Conservation (phyloP, 2,888 invertebrate species). For the Dynastes maya region DNA sequence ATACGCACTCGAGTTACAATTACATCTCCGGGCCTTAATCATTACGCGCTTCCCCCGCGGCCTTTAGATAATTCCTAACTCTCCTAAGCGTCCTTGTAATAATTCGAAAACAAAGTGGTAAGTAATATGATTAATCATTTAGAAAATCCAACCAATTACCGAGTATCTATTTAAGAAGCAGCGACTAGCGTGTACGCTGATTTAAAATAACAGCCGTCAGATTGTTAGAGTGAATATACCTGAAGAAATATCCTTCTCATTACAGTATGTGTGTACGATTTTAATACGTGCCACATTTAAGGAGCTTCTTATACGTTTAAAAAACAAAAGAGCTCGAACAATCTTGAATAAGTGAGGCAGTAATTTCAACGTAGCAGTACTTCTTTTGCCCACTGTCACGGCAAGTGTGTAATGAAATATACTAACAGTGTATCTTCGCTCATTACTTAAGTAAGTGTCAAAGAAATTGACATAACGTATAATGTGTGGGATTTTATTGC, state of each 20-base stretch:
- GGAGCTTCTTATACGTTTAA: not conserved
- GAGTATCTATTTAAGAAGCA: not conserved
- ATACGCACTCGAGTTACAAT: slow-evolving; percentile 29
- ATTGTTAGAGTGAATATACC: not conserved
- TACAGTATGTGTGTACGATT: not conserved
- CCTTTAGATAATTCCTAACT: slow-evolving; percentile 24
- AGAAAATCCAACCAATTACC: slow-evolving; percentile 14
- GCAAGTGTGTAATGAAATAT: slow-evolving; percentile 28
- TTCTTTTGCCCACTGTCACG: slow-evolving; percentile 4
- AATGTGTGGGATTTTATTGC: slow-evolving; percentile 18
- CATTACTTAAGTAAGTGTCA: slow-evolving; percentile 30
- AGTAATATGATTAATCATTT: slow-evolving; percentile 23
- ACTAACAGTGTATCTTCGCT: slow-evolving; percentile 22
- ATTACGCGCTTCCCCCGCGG: slow-evolving; percentile 8
- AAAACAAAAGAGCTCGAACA: not conserved
- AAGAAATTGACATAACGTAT: slow-evolving; percentile 26
- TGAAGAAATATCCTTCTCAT: not conserved
- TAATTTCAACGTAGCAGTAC: slow-evolving; percentile 25
- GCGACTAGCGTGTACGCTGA: not conserved
- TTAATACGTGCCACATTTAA: not conserved
- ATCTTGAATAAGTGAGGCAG: slow-evolving; percentile 11
- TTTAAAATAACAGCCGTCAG: not conserved
- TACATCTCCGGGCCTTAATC: slow-evolving; percentile 15
- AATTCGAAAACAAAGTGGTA: slow-evolving; percentile 10
- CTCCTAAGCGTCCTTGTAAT: not conserved